Percentiles rank a stretch among this genome's conserved stretches.
These are phyloP conservation scores for Notothenia coriiceps DNA, from an alignment of 2,113 vertebrate species.

Conservation along the genomic window DNA sequence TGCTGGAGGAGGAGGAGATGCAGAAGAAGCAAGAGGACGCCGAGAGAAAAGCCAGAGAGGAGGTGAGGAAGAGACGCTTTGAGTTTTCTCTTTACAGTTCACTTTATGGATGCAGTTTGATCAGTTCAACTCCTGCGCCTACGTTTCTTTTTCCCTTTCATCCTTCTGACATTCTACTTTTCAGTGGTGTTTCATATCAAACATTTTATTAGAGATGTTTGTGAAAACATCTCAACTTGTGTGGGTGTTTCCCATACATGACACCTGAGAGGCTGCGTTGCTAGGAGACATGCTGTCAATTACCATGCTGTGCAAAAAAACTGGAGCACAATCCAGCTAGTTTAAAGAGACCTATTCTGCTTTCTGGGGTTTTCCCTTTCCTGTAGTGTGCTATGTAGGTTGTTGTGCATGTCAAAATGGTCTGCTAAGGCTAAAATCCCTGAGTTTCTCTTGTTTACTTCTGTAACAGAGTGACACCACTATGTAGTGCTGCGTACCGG, in stretches of 20 bases:
- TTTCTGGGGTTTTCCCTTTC: too few species aligned
- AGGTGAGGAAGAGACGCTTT: slow-evolving; percentile 80
- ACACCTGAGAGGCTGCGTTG: background rate
- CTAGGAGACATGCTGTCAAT: background rate
- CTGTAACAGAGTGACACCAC: too few species aligned
- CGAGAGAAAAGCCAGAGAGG: slow-evolving; percentile 90
- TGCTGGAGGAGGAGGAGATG: slow-evolving; percentile 94
- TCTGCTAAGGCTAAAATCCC: too few species aligned
- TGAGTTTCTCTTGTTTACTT: too few species aligned
- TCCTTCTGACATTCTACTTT: background rate
- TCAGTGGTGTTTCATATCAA: background rate
- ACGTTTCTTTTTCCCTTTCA: background rate
- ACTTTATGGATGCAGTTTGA: slow-evolving; percentile 1
- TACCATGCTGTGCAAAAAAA: background rate
- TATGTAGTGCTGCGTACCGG: too few species aligned
- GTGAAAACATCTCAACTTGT: background rate
- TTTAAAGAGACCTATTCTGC: too few species aligned
- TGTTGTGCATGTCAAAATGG: too few species aligned
- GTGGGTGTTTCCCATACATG: background rate
- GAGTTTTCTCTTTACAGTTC: too few species aligned
- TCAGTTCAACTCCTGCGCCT: background rate
- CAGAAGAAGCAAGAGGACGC: slow-evolving; percentile 91
- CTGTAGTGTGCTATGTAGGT: too few species aligned
- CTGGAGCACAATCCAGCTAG: background rate
- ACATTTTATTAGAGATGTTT: background rate